Evolutionary conservation across 2,113 vertebrate species (phyloP), one percentile per base, ranked within the genome.

Genomic region (Leptocoma aspasia): DNA sequence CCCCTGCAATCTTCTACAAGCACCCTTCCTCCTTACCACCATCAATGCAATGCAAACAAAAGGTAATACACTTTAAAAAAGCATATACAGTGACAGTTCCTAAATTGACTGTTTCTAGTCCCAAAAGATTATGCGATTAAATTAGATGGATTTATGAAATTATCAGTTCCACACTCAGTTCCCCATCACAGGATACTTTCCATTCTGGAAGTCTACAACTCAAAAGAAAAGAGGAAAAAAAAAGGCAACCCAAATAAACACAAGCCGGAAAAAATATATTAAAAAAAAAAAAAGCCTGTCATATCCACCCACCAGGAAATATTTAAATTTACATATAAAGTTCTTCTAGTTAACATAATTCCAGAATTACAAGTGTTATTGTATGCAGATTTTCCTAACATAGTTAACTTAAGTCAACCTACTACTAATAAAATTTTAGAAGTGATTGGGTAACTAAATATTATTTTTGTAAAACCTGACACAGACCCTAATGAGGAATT

Each of bases 401-500:
- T 0, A 1, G 9, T 52, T 88, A 90, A 54, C 17, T 77, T 69
- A 39, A 41, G 28, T 59, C 7, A 61, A n/a, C 76, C 16, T 50
- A 75, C 45, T 68, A 63, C 4, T 73, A 35, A 41, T 54, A 42
- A 15, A 24, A 88, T 72, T 94, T 92, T 96, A 93, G 70, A 97
- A 96, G 61, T 79, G 27, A 73, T 61, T 90, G 26, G 60, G 84
- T 92, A 89, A 92, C 35, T 75, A 91, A 95, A 96, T 83, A 70
- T 44, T 70, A 82, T 47, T 94, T 89, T 90, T 71, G 39, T 89
- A 95, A 92, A 94, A 86, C 7, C 50, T 91, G 54, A 52, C 24
- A 82, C 50, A 69, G 37, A 80, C 83, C 52, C 96, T 96, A 97
- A 97, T 91, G 61, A 96, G 68, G 63, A 72, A 72, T 90, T 94